A percentile compares a stretch with the other conserved stretches of the same genome.
phyloP scores from a whole-genome alignment of 2,797 vertebrate species.

The Sebastes kiyomatsui region DNA sequence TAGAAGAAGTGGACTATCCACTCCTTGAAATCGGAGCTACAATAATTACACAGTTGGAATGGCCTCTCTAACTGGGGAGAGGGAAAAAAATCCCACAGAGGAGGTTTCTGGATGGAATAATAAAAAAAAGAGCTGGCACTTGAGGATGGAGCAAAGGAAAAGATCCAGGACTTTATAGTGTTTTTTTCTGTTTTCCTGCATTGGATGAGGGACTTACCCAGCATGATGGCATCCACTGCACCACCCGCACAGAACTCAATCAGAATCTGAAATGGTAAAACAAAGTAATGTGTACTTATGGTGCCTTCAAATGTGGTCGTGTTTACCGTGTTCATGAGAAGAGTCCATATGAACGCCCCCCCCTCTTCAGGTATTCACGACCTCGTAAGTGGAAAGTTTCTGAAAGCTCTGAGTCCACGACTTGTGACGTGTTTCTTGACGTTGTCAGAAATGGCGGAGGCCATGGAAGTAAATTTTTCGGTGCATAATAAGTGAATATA shows the following conservation, averaged over 20 bases:
- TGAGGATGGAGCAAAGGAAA: conserved; percentile 51
- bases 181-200: conserved; percentile 43
- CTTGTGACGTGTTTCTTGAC: no score
- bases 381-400: no score
- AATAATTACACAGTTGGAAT: conserved; percentile 76
- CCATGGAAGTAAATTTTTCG: no score
- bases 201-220: conserved; percentile 87
- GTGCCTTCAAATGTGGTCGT: no score
- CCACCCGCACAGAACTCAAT: conserved; percentile 99
- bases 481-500: no score
- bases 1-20: conserved; percentile 63
- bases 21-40: conserved; percentile 73
- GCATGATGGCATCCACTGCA: conserved; percentile 98
- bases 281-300: no score
- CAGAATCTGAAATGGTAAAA: conserved; percentile 88
- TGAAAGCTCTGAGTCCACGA: no score
- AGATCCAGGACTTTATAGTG: conserved; percentile 17
- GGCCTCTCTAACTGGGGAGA: conserved; percentile 41
- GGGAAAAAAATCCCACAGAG: conserved; percentile 46
- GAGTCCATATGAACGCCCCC: no score
- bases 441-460: no score
- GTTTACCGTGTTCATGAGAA: no score
- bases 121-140: conserved; percentile 52
- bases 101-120: conserved; percentile 61
- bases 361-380: no score